Evolutionary conservation across 2,888 invertebrate species (phyloP).

Genomic region (Chironomus tentans): DNA sequence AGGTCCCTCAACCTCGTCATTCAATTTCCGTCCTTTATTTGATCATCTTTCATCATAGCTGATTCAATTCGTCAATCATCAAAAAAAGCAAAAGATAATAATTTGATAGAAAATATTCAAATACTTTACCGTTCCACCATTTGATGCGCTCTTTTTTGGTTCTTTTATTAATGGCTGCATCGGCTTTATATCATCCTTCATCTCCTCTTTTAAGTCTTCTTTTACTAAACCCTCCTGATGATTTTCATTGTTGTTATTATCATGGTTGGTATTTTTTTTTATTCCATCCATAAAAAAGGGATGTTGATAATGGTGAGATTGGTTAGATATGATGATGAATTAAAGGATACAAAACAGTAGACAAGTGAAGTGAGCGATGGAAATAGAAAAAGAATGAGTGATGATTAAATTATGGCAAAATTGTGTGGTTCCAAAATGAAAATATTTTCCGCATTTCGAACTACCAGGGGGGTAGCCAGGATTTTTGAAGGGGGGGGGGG

Average conservation of each 20-base stretch:
- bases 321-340: too few species aligned
- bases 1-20: too few species aligned
- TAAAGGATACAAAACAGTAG: too few species aligned
- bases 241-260: not conserved
- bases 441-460: not conserved
- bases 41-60: too few species aligned
- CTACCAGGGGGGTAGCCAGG: too few species aligned
- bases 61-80: too few species aligned
- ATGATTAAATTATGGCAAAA: not conserved
- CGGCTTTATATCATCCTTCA: slow-evolving; percentile 7
- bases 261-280: not conserved
- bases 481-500: too few species aligned
- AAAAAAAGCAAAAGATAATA: too few species aligned
- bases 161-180: slow-evolving; percentile 2
- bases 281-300: not conserved
- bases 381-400: not conserved
- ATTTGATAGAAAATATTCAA: too few species aligned
- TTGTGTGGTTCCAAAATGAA: not conserved
- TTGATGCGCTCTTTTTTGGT: slow-evolving; percentile 6
- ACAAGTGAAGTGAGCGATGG: not conserved
- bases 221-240: not conserved
- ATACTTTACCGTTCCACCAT: slow-evolving; percentile 1
- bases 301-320: not conserved
- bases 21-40: too few species aligned
- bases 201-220: not conserved